phyloP scores from a whole-genome alignment of 1,140 invertebrate genomes.

The Drosophila carrolli region DNA sequence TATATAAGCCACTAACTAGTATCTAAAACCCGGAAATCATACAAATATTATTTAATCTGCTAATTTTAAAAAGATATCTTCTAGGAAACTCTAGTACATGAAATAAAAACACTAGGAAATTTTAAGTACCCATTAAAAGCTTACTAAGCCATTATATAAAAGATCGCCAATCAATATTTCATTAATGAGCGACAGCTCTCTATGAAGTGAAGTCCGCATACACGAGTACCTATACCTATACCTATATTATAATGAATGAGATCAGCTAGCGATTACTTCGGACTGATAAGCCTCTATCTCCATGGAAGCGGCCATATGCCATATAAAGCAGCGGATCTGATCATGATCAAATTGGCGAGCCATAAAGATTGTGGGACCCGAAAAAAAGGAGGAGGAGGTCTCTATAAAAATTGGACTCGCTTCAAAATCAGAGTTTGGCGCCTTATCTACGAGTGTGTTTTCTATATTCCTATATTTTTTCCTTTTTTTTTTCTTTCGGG shows the following conservation, averaged over 20 bases:
- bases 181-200: conserved; percentile 24
- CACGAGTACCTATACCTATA: conserved; percentile 5
- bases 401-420: conserved; percentile 5
- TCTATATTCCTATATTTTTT: conserved; percentile 2
- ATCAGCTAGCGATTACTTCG: conserved; percentile 32
- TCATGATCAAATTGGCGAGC: conserved; percentile 34
- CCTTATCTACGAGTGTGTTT: conserved; percentile 31
- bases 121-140: not conserved
- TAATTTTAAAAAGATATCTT: not conserved
- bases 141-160: conserved; percentile 19
- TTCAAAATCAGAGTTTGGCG: conserved; percentile 31
- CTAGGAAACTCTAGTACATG: too few species aligned
- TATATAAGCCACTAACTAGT: not conserved
- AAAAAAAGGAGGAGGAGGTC: not conserved
- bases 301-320: too few species aligned
- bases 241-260: conserved; percentile 49
- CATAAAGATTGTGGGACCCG: conserved; percentile 15
- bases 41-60: not conserved
- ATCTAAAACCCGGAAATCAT: not conserved
- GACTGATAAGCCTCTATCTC: conserved; percentile 12
- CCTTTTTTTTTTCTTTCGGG: conserved; percentile 4
- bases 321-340: conserved; percentile 8
- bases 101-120: not conserved
- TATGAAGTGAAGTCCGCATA: not conserved
- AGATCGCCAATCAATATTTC: conserved; percentile 21